Percentiles rank a stretch among this genome's conserved stretches.
Conservation (phyloP, 2,797 vertebrate genomes). For the Semaprochilodus insignis region DNA sequence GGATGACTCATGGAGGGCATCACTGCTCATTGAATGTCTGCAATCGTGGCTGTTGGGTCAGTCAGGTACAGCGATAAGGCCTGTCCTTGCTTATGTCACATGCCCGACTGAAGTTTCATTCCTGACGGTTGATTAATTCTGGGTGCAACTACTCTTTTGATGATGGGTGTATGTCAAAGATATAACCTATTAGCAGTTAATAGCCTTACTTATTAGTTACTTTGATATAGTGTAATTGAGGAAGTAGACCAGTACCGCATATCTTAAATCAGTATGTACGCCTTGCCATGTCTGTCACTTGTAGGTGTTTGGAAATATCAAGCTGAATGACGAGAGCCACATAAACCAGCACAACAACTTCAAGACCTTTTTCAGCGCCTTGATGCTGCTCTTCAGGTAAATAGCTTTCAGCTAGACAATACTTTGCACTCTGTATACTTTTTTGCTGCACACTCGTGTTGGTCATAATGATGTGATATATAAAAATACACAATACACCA, state of each 20-base stretch:
- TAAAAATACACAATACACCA: neutral
- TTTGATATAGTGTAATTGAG: neutral
- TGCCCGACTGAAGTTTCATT: too few species aligned
- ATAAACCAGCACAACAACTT: conserved; percentile 99
- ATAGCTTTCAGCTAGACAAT: neutral
- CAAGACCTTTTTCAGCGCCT: conserved; percentile 92
- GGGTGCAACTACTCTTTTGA: too few species aligned
- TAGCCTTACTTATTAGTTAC: neutral
- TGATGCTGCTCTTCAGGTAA: conserved; percentile 98
- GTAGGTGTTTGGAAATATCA: conserved; percentile 97
- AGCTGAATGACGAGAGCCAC: conserved; percentile 95
- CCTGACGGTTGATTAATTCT: too few species aligned
- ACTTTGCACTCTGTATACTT: neutral
- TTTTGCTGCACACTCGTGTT: neutral
- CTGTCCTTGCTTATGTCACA: too few species aligned
- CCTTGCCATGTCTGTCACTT: conserved; percentile 13
- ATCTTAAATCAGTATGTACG: neutral
- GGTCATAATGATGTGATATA: neutral
- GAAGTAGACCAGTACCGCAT: too few species aligned
- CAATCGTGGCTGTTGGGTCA: too few species aligned
- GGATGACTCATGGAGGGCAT: too few species aligned
- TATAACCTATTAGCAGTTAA: neutral
- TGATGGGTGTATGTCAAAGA: too few species aligned
- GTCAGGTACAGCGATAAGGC: too few species aligned
- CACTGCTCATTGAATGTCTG: too few species aligned